Percentiles rank a stretch among this genome's conserved stretches.
phyloP scores from a whole-genome alignment of 2,113 vertebrate species.

The Hassar affinis region DNA sequence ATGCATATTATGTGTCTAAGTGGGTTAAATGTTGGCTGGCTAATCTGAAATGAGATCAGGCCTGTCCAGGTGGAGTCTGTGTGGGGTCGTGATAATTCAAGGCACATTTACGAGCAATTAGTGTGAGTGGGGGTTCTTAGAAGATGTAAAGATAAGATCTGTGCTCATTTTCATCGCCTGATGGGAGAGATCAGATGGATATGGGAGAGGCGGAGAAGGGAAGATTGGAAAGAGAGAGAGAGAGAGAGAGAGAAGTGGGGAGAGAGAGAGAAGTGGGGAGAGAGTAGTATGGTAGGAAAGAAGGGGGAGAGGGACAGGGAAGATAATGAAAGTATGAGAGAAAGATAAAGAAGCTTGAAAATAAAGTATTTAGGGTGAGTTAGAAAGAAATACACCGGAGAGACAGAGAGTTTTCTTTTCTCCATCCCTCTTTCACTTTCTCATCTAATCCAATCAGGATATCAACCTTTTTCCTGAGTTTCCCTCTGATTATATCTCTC shows the following conservation, averaged over 20 bases:
- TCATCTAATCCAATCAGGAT: not conserved
- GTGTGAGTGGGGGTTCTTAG: not conserved
- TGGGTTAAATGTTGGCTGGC: slow-evolving; percentile 36
- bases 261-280: too few relatives aligned
- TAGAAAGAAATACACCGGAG: not conserved
- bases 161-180: slow-evolving; percentile 19
- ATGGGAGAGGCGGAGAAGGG: not conserved
- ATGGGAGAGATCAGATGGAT: slow-evolving; percentile 5
- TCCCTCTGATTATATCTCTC: not conserved
- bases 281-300: not conserved
- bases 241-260: too few relatives aligned
- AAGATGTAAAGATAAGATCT: slow-evolving; percentile 36
- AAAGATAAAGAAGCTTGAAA: not conserved
- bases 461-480: too few relatives aligned
- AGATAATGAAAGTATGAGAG: not conserved
- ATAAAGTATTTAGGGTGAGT: not conserved
- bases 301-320: not conserved
- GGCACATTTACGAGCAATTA: slow-evolving; percentile 38
- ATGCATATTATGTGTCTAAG: slow-evolving; percentile 12
- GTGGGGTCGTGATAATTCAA: slow-evolving; percentile 25
- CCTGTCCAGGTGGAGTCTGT: slow-evolving; percentile 44
- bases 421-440: not conserved
- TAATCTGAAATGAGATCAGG: slow-evolving; percentile 36
- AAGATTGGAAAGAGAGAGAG: not conserved
- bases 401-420: too few relatives aligned